A percentile compares a stretch with the other conserved stretches of the same genome.
Conservation (phyloP, 2,888 invertebrate species). For the Tinea semifulvella region DNA sequence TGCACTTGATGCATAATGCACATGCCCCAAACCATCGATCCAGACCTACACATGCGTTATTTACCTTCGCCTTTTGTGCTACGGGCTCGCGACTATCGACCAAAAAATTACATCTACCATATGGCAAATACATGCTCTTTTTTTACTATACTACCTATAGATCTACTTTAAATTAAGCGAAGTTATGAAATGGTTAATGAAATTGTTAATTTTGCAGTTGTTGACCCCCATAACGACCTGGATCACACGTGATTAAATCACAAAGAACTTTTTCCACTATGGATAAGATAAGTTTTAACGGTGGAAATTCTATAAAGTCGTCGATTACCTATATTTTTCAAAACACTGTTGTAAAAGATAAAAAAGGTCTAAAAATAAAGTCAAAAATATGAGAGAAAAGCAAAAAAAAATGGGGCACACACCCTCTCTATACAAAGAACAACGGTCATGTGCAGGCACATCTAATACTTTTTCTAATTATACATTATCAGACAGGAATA, state of each 20-base stretch:
- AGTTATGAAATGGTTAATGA: slow-evolving; percentile 26
- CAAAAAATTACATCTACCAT: too few species aligned
- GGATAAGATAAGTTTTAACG: slow-evolving; percentile 11
- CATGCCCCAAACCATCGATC: slow-evolving; percentile 18
- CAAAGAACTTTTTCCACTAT: slow-evolving; percentile 26
- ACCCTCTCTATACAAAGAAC: slow-evolving; percentile 11
- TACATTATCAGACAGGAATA: slow-evolving; percentile 18
- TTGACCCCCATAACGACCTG: slow-evolving; percentile 59
- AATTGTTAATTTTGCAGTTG: slow-evolving; percentile 43
- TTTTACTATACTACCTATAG: too few species aligned
- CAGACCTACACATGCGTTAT: not conserved
- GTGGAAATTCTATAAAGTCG: not conserved
- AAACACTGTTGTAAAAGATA: not conserved
- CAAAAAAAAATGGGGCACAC: slow-evolving; percentile 41
- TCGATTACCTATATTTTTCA: not conserved
- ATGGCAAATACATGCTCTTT: too few species aligned
- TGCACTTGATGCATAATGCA: slow-evolving; percentile 29
- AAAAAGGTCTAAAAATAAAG: slow-evolving; percentile 6
- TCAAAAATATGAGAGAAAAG: not conserved
- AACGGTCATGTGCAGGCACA: not conserved
- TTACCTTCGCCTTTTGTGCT: too few species aligned
- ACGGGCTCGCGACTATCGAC: too few species aligned
- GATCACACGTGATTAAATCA: slow-evolving; percentile 58
- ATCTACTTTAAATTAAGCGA: too few species aligned
- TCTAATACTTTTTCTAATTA: not conserved